phyloP scores from a whole-genome alignment of 2,113 vertebrate species.

The Bos javanicus region DNA sequence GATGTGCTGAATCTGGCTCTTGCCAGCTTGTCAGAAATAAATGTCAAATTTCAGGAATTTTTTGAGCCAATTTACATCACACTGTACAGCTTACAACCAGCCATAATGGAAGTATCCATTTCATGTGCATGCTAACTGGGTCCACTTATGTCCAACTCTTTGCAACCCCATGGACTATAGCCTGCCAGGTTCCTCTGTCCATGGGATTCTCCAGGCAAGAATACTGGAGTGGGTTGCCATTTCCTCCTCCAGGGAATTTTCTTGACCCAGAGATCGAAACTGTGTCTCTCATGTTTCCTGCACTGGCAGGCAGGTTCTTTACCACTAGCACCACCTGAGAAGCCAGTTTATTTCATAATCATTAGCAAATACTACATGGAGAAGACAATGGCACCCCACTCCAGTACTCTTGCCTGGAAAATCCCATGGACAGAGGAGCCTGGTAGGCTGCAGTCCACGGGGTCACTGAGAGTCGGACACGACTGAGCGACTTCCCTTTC shows the following conservation, averaged over 20 bases:
- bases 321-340: neutral
- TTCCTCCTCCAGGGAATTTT: neutral
- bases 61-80: neutral
- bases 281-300: neutral
- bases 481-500: too few species aligned
- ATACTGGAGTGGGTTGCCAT: neutral
- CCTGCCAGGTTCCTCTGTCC: neutral
- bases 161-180: neutral
- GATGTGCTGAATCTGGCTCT: neutral
- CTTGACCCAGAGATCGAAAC: neutral
- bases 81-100: neutral
- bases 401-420: too few species aligned
- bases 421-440: rapidly evolving
- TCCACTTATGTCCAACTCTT: neutral
- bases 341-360: neutral
- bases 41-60: constrained; percentile 6
- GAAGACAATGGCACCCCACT: too few species aligned
- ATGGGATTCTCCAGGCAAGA: neutral
- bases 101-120: neutral
- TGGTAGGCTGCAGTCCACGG: too few species aligned
- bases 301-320: neutral
- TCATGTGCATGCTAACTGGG: neutral
- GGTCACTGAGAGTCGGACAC: rapidly evolving
- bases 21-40: neutral
- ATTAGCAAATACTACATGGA: neutral